These are phyloP conservation scores for Calidris pugnax DNA, from an alignment of 2,113 vertebrate species.

Conservation along the genomic window DNA sequence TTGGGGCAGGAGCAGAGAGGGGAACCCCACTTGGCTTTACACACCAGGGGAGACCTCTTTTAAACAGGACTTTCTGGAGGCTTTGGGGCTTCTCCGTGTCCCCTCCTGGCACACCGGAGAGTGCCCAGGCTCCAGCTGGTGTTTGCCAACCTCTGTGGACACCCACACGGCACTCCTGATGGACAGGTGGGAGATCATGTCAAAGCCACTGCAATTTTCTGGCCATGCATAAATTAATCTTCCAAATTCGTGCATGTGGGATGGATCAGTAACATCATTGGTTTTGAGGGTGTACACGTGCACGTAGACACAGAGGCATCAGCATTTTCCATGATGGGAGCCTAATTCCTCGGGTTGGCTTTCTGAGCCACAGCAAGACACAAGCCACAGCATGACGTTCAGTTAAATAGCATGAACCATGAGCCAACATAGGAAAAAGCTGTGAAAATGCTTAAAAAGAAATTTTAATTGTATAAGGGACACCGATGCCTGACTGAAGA, in stretches of 20 bases:
- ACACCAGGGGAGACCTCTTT: background rate
- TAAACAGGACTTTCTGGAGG: background rate
- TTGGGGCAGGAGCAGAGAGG: background rate
- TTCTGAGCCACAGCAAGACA: background rate
- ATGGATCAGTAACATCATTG: background rate
- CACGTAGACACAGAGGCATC: no score
- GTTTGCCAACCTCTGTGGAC: background rate
- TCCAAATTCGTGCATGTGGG: accelerated
- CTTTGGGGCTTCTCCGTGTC: background rate
- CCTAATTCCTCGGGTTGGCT: background rate
- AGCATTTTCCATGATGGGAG: background rate
- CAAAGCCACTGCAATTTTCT: background rate
- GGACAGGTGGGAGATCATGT: accelerated
- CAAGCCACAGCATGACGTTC: background rate
- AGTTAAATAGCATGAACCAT: background rate
- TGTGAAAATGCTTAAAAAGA: background rate
- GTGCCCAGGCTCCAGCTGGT: background rate
- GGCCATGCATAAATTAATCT: background rate
- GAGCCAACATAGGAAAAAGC: background rate
- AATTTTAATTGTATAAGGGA: background rate
- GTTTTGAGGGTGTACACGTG: background rate
- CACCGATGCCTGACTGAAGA: background rate
- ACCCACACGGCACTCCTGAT: background rate
- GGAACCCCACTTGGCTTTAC: background rate
- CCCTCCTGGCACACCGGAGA: background rate